Percentiles rank a stretch among this genome's conserved stretches.
These are phyloP conservation scores for Linurgus olivaceus DNA, from an alignment of 2,797 vertebrate genomes.

Conservation along the genomic window DNA sequence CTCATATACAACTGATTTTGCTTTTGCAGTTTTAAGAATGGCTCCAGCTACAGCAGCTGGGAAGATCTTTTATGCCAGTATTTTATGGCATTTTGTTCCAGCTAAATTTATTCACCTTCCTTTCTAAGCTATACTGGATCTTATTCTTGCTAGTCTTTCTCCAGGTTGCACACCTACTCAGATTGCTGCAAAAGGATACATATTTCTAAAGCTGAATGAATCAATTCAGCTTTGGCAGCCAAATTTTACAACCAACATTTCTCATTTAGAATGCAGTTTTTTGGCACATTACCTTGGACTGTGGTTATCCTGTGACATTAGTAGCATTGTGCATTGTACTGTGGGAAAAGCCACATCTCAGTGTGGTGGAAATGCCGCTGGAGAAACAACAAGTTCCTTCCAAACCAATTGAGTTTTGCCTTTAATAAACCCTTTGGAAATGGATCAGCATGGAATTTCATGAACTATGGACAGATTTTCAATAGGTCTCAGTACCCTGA, in stretches of 20 bases:
- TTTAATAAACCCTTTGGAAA: not conserved
- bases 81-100: not conserved
- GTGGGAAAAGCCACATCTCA: not conserved
- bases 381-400: not conserved
- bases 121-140: slow-evolving; percentile 2
- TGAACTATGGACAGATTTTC: not conserved
- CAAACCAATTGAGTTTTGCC: not conserved
- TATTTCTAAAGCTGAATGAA: slow-evolving; percentile 44
- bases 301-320: slow-evolving; percentile 7
- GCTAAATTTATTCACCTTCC: not conserved
- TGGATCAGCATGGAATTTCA: not conserved
- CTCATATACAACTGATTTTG: not conserved
- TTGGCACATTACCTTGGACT: not conserved
- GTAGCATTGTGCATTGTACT: not conserved
- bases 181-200: not conserved
- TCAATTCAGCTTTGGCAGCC: slow-evolving; percentile 28
- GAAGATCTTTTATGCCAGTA: not conserved
- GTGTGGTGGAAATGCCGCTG: not conserved
- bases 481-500: not conserved
- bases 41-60: not conserved
- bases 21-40: not conserved
- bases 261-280: not conserved
- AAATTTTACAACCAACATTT: not conserved
- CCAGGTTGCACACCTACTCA: not conserved
- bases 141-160: not conserved